Evolutionary conservation across 1,140 invertebrate genomes (phyloP).

Genomic region (Sitophilus oryzae): DNA sequence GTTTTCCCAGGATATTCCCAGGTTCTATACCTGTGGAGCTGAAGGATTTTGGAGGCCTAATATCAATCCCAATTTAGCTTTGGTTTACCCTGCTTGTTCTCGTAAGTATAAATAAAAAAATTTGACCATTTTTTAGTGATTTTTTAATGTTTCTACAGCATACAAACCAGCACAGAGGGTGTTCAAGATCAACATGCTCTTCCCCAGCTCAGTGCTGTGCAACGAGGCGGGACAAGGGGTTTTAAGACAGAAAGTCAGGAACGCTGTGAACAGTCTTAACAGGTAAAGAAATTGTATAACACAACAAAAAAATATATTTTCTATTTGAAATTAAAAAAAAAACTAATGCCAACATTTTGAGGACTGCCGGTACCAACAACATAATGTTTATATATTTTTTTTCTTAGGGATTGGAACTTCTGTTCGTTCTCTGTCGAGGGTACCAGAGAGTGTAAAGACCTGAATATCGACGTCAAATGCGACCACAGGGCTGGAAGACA

Average conservation of each 20-base stretch:
- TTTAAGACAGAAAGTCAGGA: slow-evolving; percentile 77
- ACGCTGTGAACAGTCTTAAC: slow-evolving; percentile 82
- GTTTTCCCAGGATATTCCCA: slow-evolving; percentile 85
- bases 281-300: too few species aligned
- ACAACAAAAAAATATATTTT: too few species aligned
- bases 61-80: slow-evolving; percentile 64
- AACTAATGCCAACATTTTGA: too few species aligned
- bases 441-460: slow-evolving; percentile 76
- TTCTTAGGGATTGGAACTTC: slow-evolving; percentile 92
- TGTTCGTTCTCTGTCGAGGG: slow-evolving; percentile 83
- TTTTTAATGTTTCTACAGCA: too few species aligned
- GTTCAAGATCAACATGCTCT: slow-evolving; percentile 87
- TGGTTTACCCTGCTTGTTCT: slow-evolving; percentile 87
- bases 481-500: slow-evolving; percentile 65
- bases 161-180: slow-evolving; percentile 82
- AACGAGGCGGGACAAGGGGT: slow-evolving; percentile 91
- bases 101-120: too few species aligned
- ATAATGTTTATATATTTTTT: too few species aligned
- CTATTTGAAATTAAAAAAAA: too few species aligned
- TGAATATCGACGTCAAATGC: slow-evolving; percentile 85
- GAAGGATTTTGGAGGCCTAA: slow-evolving; percentile 95
- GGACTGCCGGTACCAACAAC: too few species aligned
- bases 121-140: too few species aligned
- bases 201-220: slow-evolving; percentile 88
- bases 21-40: slow-evolving; percentile 93